Evolutionary conservation across 2,113 vertebrate genomes (phyloP).

Genomic region (Columba janthina): DNA sequence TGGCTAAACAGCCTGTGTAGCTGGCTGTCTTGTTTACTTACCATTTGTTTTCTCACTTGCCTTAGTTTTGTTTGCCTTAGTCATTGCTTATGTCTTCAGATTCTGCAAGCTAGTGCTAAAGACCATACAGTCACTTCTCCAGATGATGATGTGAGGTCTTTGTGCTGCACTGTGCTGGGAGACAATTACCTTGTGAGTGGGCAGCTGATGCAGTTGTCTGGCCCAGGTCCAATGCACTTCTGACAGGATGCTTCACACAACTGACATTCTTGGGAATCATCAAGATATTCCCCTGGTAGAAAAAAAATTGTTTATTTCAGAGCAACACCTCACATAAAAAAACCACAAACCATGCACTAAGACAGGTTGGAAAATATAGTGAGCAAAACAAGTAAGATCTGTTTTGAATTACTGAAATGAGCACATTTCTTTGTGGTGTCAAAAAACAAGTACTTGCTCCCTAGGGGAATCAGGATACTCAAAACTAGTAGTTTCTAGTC

Average conservation of each 20-base stretch:
- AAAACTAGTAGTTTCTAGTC: not conserved
- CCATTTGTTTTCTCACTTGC: not conserved
- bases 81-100: not conserved
- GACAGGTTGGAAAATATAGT: not conserved
- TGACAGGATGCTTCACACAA: constrained; percentile 82
- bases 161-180: not conserved
- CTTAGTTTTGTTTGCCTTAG: not conserved
- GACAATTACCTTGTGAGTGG: constrained; percentile 74
- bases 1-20: not conserved
- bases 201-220: constrained; percentile 84
- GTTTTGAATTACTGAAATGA: not conserved
- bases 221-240: constrained; percentile 82
- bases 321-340: not conserved
- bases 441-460: not conserved
- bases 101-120: not conserved
- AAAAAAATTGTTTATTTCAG: not conserved
- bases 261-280: constrained; percentile 71
- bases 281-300: constrained; percentile 73
- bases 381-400: not conserved
- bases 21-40: not conserved
- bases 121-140: not conserved
- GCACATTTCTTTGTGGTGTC: not conserved
- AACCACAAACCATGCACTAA: not conserved
- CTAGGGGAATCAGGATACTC: not conserved
- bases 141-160: not conserved